Conservation (phyloP, 2,113 vertebrate species). For the Colaptes auratus region DNA sequence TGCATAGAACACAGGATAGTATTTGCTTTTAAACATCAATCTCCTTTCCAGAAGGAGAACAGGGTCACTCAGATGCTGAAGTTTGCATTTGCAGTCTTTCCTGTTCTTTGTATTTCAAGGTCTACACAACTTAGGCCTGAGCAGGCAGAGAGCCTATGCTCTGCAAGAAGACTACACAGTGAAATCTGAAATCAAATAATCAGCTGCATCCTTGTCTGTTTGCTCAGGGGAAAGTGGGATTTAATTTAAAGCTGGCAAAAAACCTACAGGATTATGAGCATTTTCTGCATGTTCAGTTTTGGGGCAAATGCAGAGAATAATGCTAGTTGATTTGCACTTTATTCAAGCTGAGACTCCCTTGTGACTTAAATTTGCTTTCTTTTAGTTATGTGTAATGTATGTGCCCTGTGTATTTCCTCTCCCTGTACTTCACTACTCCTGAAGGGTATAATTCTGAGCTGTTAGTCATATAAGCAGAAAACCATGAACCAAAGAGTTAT, state of each 20-base stretch:
- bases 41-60: neutral
- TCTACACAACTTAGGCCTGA: neutral
- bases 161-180: neutral
- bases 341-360: neutral
- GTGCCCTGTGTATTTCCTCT: fast-evolving
- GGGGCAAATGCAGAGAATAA: neutral
- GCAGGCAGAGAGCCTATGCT: fast-evolving
- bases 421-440: neutral
- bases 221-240: neutral
- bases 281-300: neutral
- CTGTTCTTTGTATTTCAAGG: neutral
- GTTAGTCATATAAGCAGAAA: neutral
- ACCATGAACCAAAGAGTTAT: neutral
- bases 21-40: neutral
- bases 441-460: neutral
- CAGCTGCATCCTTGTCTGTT: neutral
- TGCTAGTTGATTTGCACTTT: neutral
- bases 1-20: neutral
- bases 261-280: neutral
- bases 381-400: neutral
- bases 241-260: neutral
- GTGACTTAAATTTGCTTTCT: neutral
- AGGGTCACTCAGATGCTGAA: neutral
- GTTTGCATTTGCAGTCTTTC: neutral
- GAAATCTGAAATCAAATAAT: neutral